These are phyloP conservation scores for Priocnemis perturbator DNA, from an alignment of 2,888 invertebrate genomes.

Conservation along the genomic window DNA sequence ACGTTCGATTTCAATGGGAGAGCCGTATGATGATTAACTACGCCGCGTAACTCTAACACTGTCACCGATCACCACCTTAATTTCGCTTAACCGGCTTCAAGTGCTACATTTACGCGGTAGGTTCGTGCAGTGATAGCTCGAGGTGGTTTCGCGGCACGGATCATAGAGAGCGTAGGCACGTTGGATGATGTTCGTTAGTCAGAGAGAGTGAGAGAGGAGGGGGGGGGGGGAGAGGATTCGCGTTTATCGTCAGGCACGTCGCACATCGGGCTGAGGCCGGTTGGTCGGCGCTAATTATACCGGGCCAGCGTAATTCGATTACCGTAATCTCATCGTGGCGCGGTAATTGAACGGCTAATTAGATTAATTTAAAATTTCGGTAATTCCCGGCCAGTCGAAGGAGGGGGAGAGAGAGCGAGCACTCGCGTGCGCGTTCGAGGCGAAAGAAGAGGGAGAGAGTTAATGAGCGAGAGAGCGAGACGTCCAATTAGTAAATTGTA, in stretches of 20 bases:
- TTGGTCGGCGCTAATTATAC: slow-evolving; percentile 61
- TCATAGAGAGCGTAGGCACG: slow-evolving; percentile 7
- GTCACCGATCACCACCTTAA: too few species aligned
- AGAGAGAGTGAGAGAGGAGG: slow-evolving; percentile 15
- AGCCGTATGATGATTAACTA: too few species aligned
- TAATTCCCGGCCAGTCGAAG: slow-evolving; percentile 40
- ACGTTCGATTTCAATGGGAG: too few species aligned
- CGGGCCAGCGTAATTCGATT: slow-evolving; percentile 68
- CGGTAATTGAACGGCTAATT: slow-evolving; percentile 69
- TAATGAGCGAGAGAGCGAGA: slow-evolving; percentile 22
- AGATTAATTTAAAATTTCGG: slow-evolving; percentile 70
- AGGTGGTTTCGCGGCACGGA: slow-evolving; percentile 3
- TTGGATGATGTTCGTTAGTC: slow-evolving; percentile 15
- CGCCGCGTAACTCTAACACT: too few species aligned
- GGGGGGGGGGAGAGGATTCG: neutral
- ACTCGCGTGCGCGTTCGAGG: neutral
- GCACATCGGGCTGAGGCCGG: slow-evolving; percentile 28
- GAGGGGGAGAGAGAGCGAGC: too few species aligned
- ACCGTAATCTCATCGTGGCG: slow-evolving; percentile 65
- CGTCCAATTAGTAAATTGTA: slow-evolving; percentile 60
- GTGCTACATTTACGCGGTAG: neutral
- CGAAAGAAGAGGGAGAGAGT: neutral
- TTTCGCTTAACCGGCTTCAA: neutral
- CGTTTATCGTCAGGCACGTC: slow-evolving; percentile 34
- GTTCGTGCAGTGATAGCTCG: neutral